These are phyloP conservation scores for Rhinichthys klamathensis DNA, from an alignment of 2,113 vertebrate species.

Conservation along the genomic window DNA sequence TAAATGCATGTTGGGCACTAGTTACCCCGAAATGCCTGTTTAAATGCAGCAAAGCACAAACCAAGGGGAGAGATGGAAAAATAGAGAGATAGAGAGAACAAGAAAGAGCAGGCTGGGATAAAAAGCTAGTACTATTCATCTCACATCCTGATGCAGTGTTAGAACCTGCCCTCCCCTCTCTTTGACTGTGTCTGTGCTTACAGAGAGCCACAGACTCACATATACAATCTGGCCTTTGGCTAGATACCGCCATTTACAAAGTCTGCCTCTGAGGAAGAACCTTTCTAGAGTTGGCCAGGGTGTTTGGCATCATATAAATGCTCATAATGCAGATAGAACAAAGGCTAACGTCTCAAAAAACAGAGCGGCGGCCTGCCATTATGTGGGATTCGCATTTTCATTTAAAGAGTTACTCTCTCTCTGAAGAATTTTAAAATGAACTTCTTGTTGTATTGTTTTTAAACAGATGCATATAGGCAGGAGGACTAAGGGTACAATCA, in stretches of 20 bases:
- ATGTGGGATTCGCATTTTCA: neutral
- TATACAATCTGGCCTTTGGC: slow-evolving; percentile 32
- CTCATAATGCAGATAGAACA: neutral
- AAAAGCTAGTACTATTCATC: slow-evolving; percentile 66
- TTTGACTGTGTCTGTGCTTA: slow-evolving; percentile 55
- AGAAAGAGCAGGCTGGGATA: slow-evolving; percentile 30
- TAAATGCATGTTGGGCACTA: neutral
- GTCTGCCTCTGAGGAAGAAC: slow-evolving; percentile 32
- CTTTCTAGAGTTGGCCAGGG: neutral
- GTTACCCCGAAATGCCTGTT: slow-evolving; percentile 1
- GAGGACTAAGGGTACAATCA: neutral
- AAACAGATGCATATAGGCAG: neutral
- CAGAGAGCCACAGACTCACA: slow-evolving; percentile 39
- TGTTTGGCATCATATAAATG: neutral
- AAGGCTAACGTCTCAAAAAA: neutral
- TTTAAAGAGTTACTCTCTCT: neutral
- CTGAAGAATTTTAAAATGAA: neutral
- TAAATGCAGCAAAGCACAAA: slow-evolving; percentile 4
- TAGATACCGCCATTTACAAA: slow-evolving; percentile 30
- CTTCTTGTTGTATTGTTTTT: neutral
- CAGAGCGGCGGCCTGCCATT: neutral
- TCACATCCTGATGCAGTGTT: slow-evolving; percentile 76
- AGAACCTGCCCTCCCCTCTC: slow-evolving; percentile 55
- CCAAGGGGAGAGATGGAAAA: slow-evolving; percentile 1
- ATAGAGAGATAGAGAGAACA: neutral